Evolutionary conservation across 2,113 vertebrate species (phyloP).

Genomic region (Pangasianodon hypophthalmus): DNA sequence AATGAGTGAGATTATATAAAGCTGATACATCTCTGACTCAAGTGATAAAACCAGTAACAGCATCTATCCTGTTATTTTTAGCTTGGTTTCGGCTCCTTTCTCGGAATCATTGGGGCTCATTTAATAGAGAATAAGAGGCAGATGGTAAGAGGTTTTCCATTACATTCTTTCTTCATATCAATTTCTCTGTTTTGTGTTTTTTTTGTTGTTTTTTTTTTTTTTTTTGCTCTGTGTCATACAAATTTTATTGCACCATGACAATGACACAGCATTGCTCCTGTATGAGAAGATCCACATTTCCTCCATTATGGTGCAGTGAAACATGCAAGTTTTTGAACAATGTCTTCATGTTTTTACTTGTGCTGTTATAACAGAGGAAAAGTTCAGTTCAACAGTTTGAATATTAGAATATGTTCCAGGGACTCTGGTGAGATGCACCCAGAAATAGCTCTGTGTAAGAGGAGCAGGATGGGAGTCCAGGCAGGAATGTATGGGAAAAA

Average conservation of each 20-base stretch:
- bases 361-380: constrained; percentile 9
- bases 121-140: constrained; percentile 98
- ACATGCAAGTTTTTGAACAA: not conserved
- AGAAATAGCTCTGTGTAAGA: constrained; percentile 76
- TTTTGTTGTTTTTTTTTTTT: not conserved
- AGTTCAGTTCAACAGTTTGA: constrained; percentile 38
- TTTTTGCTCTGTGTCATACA: constrained; percentile 8
- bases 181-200: not conserved
- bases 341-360: constrained; percentile 15
- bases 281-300: not conserved
- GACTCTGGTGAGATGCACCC: constrained; percentile 58
- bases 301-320: not conserved
- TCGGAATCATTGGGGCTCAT: constrained; percentile 97
- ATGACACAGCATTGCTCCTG: not conserved
- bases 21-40: not conserved
- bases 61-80: constrained; percentile 71
- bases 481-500: constrained; percentile 64
- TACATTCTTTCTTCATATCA: constrained; percentile 49
- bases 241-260: not conserved
- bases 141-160: constrained; percentile 87
- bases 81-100: constrained; percentile 97
- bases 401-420: constrained; percentile 52
- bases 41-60: constrained; percentile 43
- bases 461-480: constrained; percentile 69
- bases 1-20: not conserved